Conservation (phyloP, 2,113 vertebrate genomes). For the Furnarius figulus region DNA sequence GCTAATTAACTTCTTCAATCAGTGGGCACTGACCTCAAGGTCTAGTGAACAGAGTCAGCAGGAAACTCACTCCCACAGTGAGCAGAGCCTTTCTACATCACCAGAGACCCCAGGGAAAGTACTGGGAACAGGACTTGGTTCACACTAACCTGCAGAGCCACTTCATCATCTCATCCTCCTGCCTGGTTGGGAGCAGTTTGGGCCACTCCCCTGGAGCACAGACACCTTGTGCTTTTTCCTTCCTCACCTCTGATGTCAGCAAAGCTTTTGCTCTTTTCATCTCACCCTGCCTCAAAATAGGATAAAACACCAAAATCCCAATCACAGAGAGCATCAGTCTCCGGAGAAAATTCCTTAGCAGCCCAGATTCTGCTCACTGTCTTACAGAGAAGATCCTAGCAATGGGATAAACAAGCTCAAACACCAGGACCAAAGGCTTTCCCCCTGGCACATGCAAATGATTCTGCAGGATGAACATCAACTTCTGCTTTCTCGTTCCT, state of each 20-base stretch:
- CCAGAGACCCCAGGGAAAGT: neutral
- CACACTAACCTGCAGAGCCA: neutral
- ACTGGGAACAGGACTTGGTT: neutral
- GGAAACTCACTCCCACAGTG: neutral
- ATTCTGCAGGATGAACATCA: neutral
- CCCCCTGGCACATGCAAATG: neutral
- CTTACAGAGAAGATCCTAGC: neutral
- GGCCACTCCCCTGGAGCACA: neutral
- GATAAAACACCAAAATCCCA: neutral
- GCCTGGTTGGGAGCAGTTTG: neutral
- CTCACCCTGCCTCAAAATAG: neutral
- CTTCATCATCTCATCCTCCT: neutral
- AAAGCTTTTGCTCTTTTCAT: neutral
- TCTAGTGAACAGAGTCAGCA: neutral
- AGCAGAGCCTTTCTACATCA: neutral
- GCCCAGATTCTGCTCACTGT: neutral
- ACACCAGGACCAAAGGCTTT: neutral
- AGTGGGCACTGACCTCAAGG: neutral
- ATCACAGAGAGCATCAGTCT: neutral
- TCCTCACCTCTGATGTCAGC: neutral
- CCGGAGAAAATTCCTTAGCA: neutral
- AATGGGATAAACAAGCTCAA: neutral
- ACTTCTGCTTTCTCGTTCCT: neutral
- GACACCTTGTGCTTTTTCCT: neutral
- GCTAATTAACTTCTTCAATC: constrained; percentile 28